Conservation (phyloP, 2,888 invertebrate genomes). For the Plebejus argus region DNA sequence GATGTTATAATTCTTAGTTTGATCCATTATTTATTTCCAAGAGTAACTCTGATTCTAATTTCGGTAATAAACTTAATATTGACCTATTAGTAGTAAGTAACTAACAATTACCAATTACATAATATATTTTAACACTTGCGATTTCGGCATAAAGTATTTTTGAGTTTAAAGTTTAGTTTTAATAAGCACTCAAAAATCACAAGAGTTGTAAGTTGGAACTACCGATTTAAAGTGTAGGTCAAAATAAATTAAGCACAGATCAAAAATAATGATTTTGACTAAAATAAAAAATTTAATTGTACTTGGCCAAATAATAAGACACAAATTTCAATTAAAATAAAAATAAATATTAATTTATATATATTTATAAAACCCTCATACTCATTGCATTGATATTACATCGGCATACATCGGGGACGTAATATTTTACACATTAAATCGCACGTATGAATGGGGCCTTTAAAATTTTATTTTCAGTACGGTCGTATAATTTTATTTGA, state of each 20-base stretch:
- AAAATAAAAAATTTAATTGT: no score
- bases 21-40: no score
- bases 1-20: no score
- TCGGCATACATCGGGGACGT: not conserved
- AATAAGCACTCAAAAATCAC: not conserved
- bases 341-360: no score
- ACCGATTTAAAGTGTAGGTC: not conserved
- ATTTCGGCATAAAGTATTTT: not conserved
- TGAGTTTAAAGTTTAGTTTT: not conserved
- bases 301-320: no score
- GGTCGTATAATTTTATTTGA: constrained; percentile 13
- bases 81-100: not conserved
- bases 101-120: not conserved
- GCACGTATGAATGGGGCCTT: constrained; percentile 1
- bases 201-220: not conserved
- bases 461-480: constrained; percentile 7
- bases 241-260: not conserved
- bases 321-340: no score
- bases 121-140: not conserved
- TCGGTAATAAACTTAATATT: no score
- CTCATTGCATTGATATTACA: not conserved
- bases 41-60: no score
- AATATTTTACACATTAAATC: not conserved
- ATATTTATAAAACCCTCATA: not conserved
- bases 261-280: not conserved